Percentiles rank a stretch among this genome's conserved stretches.
phyloP scores from a whole-genome alignment of 1,140 invertebrate species.

The Drosophila parabipectinata region DNA sequence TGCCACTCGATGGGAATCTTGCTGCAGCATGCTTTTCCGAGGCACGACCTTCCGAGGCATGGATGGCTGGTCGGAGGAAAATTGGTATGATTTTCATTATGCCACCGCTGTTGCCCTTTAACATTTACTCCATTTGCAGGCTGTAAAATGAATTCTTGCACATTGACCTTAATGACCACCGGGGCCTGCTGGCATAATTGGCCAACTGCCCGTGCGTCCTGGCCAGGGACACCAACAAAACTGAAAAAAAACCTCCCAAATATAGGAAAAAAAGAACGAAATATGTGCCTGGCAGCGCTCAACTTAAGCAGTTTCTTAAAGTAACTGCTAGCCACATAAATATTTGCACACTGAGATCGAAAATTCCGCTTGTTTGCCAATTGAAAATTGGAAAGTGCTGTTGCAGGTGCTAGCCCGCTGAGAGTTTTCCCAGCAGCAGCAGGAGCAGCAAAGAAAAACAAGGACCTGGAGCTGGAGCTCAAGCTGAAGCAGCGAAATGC shows the following conservation, averaged over 20 bases:
- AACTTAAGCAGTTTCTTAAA: slow-evolving; percentile 34
- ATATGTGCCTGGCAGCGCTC: background rate
- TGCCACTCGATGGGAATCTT: slow-evolving; percentile 13
- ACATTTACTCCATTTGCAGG: slow-evolving; percentile 56
- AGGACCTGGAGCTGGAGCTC: background rate
- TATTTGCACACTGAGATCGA: slow-evolving; percentile 68
- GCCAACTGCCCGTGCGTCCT: slow-evolving; percentile 32
- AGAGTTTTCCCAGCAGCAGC: slow-evolving; percentile 33
- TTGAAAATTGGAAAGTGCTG: slow-evolving; percentile 67
- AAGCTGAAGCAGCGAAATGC: slow-evolving; percentile 35
- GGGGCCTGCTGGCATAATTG: slow-evolving; percentile 52
- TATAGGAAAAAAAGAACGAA: background rate
- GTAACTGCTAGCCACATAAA: slow-evolving; percentile 44
- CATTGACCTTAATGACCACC: slow-evolving; percentile 61
- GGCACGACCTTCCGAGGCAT: background rate
- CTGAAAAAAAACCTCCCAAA: background rate
- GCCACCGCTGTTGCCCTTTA: slow-evolving; percentile 32
- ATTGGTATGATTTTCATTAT: slow-evolving; percentile 57
- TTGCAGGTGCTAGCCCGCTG: slow-evolving; percentile 26
- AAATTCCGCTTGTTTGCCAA: slow-evolving; percentile 63
- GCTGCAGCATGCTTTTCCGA: background rate
- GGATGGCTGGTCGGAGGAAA: slow-evolving; percentile 7
- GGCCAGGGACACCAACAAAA: slow-evolving; percentile 7
- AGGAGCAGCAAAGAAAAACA: background rate
- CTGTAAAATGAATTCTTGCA: slow-evolving; percentile 54